phyloP scores from a whole-genome alignment of 2,797 vertebrate species.

The Dallia pectoralis region DNA sequence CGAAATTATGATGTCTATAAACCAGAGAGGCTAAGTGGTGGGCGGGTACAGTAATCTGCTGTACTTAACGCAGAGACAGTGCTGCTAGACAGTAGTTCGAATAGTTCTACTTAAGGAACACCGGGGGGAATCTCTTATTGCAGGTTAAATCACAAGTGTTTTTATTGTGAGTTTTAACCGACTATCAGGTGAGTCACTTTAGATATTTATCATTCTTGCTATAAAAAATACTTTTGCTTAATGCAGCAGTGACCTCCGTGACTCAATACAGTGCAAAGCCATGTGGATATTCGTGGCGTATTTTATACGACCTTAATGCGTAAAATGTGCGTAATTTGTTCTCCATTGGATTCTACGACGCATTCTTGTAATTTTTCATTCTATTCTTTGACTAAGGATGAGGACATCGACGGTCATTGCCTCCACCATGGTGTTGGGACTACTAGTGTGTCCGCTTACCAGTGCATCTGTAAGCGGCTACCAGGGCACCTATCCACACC shows the following conservation, averaged over 20 bases:
- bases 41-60: conserved; percentile 44
- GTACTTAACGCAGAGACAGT: conserved; percentile 6
- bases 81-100: conserved; percentile 28
- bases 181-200: conserved; percentile 45
- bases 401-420: conserved; percentile 27
- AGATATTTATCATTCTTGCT: background rate
- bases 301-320: background rate
- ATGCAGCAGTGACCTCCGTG: background rate
- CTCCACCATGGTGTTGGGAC: conserved; percentile 67
- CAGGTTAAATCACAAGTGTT: background rate
- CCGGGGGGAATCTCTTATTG: background rate
- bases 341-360: background rate
- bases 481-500: conserved; percentile 84
- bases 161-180: background rate
- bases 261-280: background rate
- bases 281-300: background rate
- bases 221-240: background rate
- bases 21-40: conserved; percentile 27
- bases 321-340: conserved; percentile 42
- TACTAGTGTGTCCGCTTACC: conserved; percentile 69
- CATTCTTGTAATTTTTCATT: background rate
- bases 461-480: conserved; percentile 74
- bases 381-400: conserved; percentile 41
- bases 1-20: background rate
- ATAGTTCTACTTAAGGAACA: background rate